Base-by-base conservation (phyloP, 2,113 vertebrate genomes). In the Merops nubicus region DNA sequence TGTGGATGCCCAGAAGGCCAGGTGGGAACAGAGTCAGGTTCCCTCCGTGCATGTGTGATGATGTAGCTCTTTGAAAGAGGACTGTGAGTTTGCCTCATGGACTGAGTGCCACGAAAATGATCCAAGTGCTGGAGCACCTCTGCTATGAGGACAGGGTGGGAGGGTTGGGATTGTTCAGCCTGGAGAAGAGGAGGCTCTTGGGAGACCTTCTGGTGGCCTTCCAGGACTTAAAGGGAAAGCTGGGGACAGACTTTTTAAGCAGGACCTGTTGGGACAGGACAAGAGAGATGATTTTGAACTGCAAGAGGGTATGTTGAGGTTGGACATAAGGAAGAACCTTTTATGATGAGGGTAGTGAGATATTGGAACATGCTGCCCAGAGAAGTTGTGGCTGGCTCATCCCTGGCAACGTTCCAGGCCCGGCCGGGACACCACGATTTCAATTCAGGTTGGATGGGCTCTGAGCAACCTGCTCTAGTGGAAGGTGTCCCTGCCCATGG, bases 391-490 rank as follows among this genome's bases (percentile, higher is more conserved):
- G 33, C 2, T 65, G 65, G 7, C 20, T 59, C 45, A 8, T 68
- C 26, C 5, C 31, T 75, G 67, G 60, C 1, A 40, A 7, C 1
- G 2, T 15, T 22, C 43, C 9, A 83, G 45, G 63, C 4, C n/a
- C n/a, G n/a, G n/a, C n/a, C n/a, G n/a, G n/a, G n/a, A n/a, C n/a
- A n/a, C n/a, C n/a, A n/a, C n/a, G n/a, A n/a, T n/a, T n/a, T n/a
- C n/a, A n/a, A n/a, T n/a, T n/a, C 53, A 45, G 74, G 40, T 0
- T 82, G 74, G 28, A 22, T 0, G 0, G 8, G 9, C 62, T 89
- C 5, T 28, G 57, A 83, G 22, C 42, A 9, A 0, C 43, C 34
- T 86, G 57, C 1, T 22, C 0, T 4, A 0, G 29, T 20, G 8
- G 8, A 5, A 60, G 18, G 1, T 54, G 51, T 48, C 68, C 26